A percentile compares a stretch with the other conserved stretches of the same genome.
Evolutionary conservation across 2,888 invertebrate genomes (phyloP).

Genomic region (Crepidodera aurea): DNA sequence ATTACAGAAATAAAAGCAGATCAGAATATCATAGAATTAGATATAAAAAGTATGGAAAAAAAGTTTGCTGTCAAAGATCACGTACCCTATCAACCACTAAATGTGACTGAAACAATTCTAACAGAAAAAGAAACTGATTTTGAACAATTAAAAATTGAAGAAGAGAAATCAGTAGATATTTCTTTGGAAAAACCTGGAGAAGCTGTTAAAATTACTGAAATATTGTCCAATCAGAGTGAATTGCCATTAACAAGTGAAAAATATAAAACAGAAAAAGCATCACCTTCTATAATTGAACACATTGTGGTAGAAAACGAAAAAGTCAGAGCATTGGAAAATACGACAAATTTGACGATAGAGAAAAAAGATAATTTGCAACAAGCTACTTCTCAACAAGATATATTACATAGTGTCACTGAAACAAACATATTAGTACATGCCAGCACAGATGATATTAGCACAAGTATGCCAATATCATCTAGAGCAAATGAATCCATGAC

Average conservation of each 20-base stretch:
- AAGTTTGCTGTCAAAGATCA: constrained; percentile 44
- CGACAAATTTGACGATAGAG: constrained; percentile 49
- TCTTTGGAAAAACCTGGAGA: constrained; percentile 52
- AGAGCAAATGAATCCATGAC: constrained; percentile 52
- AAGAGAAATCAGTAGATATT: constrained; percentile 50
- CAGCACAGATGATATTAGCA: constrained; percentile 39
- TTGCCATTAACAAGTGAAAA: constrained; percentile 40
- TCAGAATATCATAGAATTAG: constrained; percentile 46
- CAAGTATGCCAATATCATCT: constrained; percentile 49
- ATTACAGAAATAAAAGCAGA: constrained; percentile 47
- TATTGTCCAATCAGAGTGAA: constrained; percentile 58
- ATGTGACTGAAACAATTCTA: constrained; percentile 44
- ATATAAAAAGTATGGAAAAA: constrained; percentile 40
- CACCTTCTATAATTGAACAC: constrained; percentile 32
- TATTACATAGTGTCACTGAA: constrained; percentile 59
- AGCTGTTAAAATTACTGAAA: constrained; percentile 54
- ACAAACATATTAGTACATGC: constrained; percentile 51
- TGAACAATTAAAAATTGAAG: constrained; percentile 19
- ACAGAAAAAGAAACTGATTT: constrained; percentile 44
- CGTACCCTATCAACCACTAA: constrained; percentile 39
- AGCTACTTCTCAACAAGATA: constrained; percentile 57
- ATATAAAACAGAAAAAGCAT: constrained; percentile 35
- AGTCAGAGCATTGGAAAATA: constrained; percentile 42
- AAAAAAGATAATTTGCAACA: constrained; percentile 45
- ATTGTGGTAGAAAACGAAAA: constrained; percentile 36